Base-by-base conservation (phyloP, 2,113 vertebrate genomes). In the Myotis lucifugus region DNA sequence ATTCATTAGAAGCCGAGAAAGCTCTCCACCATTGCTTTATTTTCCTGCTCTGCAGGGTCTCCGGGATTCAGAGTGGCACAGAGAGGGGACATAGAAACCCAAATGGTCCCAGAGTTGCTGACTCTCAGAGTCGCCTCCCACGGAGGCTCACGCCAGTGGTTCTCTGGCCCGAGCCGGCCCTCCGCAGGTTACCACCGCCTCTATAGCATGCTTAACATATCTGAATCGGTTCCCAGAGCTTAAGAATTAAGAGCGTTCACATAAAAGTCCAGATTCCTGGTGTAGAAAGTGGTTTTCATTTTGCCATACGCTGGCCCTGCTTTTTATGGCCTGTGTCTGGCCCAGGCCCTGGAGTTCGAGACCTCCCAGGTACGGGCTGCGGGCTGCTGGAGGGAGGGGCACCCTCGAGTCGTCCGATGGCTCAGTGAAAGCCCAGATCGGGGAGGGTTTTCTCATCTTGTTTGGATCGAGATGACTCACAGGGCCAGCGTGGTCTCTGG, bases 391-490 rank as follows among this genome's bases (percentile, higher is more conserved):
- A 42, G 42, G 25, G n/a, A 77, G 78, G 17, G 25, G 23, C 8
- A 0, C 0, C 0, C 4, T 9, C 10, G 0, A 1, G 19, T 4
- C 27, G 34, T 67, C 79, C 7, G 0, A 3, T 0, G 19, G 6
- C 32, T 54, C 73, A 0, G 79, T 0, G 23, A 78, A 34, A 88
- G 50, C 54, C 50, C 10, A 0, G 34, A 15, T 66, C 19, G 2
- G 34, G 91, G 83, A n/a, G n/a, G 8, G 37, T 29, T 34, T 81
- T 52, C 86, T 78, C 3, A 0, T 74, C 70, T 59, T 14, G 86
- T 74, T 61, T 29, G 77, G 74, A 15, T 15, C 1, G 17, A n/a
- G 84, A 90, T 95, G 93, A 97, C 84, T 94, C 93, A 84, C 5
- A 0, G 54, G 29, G 54, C 32, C 54, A 73, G 79, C 27, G 1